Evolutionary conservation across 2,888 invertebrate genomes (phyloP), one percentile per base, ranked within the genome.

Genomic region (Pandemis cinnamomeana): DNA sequence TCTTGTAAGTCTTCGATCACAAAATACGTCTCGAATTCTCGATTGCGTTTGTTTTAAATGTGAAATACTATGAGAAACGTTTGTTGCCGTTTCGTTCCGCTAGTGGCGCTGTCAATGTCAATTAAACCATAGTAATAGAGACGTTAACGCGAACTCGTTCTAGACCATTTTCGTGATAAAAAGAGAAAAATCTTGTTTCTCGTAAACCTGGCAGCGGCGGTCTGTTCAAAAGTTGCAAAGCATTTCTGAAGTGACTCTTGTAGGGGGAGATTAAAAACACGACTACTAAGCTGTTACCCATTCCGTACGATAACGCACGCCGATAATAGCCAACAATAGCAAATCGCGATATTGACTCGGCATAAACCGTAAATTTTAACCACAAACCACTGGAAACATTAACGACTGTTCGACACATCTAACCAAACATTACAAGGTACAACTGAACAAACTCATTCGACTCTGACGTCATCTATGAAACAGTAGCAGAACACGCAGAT

Each of bases 381-480:
- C 41, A 8, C 61, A 61, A 61, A 63, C 15, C 42, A 36, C 55
- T 67, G 61, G 51, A 64, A 66, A 44, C 46, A 64, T 72, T 48
- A 27, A 67, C 60, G 70, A 70, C 20, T 69, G 69, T 61, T 67
- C 67, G 66, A 74, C 20, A 72, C 85, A 83, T 81, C 82, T 83
- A 81, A 78, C 72, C 80, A 84, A 86, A 87, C 79, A 84, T 76
- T 69, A 72, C 73, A 20, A 20, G 55, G 55, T 72, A 79, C 87
- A 88, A 78, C 85, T 88, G 87, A 83, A 78, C 78, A 87, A 85
- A 88, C 85, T 76, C 51, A 67, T 60, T 71, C 71, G 55, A 46
- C 71, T 72, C 13, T 80, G 79, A 82, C 85, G 83, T 83, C 81
- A 84, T 77, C 48, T 20, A 58, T 60, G 36, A 67, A 77, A 79